These are phyloP conservation scores for Emmelina monodactyla DNA, from an alignment of 2,888 invertebrate species.

Conservation along the genomic window DNA sequence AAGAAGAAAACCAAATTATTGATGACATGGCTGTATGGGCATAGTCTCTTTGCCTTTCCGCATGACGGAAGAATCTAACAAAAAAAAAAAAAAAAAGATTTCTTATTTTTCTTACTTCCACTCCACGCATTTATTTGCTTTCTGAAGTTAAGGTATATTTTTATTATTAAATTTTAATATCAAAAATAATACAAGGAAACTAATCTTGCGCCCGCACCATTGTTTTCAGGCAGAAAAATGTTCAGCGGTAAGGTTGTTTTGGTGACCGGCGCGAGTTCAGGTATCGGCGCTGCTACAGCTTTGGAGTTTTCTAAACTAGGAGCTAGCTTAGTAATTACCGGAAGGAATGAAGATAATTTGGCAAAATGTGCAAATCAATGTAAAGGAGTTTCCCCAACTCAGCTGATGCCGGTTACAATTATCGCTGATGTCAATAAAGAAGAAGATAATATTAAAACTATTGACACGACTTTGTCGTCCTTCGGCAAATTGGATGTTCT, in stretches of 20 bases:
- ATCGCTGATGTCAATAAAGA: constrained; percentile 74
- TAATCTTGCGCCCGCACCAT: not conserved
- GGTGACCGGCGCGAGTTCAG: constrained; percentile 76
- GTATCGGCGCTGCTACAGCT: constrained; percentile 77
- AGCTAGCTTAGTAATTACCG: constrained; percentile 70
- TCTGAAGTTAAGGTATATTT: too few species aligned
- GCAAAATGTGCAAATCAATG: constrained; percentile 69
- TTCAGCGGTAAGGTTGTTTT: constrained; percentile 69
- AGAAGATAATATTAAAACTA: constrained; percentile 69
- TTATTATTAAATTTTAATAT: not conserved
- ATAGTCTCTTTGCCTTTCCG: too few species aligned
- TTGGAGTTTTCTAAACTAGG: constrained; percentile 71
- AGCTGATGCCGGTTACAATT: constrained; percentile 59
- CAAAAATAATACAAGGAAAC: not conserved
- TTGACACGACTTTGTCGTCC: constrained; percentile 71
- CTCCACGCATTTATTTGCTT: too few species aligned
- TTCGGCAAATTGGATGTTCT: constrained; percentile 77
- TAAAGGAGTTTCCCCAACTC: constrained; percentile 34
- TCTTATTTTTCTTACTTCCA: too few species aligned
- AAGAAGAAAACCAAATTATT: too few species aligned
- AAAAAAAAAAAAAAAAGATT: too few species aligned
- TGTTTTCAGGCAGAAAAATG: constrained; percentile 21
- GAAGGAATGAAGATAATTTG: constrained; percentile 74
- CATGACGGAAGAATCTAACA: too few species aligned
- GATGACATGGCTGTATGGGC: too few species aligned